These are phyloP conservation scores for Fissipunctia ypsillon DNA, from an alignment of 2,888 invertebrate genomes.

Conservation along the genomic window DNA sequence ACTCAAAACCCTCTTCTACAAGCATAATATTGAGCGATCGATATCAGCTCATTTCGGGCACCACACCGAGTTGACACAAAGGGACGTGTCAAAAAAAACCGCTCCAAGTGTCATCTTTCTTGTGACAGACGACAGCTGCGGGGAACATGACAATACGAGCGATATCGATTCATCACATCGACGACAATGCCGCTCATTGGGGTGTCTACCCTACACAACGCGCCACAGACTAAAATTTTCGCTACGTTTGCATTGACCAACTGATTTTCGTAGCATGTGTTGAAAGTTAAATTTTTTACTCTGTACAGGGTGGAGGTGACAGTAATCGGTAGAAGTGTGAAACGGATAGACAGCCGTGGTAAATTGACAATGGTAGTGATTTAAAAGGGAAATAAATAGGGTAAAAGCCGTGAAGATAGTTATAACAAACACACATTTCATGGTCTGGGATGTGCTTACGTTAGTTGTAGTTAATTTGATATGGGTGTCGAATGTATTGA, in stretches of 20 bases:
- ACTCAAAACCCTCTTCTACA: slow-evolving; percentile 83
- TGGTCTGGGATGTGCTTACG: slow-evolving; percentile 79
- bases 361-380: slow-evolving; percentile 87
- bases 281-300: slow-evolving; percentile 52
- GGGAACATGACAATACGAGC: slow-evolving; percentile 83
- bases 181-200: slow-evolving; percentile 82
- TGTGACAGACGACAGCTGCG: slow-evolving; percentile 89
- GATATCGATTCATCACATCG: slow-evolving; percentile 86
- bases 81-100: slow-evolving; percentile 85
- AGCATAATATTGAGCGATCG: slow-evolving; percentile 88
- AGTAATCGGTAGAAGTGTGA: slow-evolving; percentile 75
- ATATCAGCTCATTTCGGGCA: slow-evolving; percentile 87
- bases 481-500: slow-evolving; percentile 74
- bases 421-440: slow-evolving; percentile 89
- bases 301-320: slow-evolving; percentile 74
- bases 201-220: slow-evolving; percentile 79
- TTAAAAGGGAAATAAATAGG: slow-evolving; percentile 88
- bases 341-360: slow-evolving; percentile 84
- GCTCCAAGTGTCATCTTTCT: slow-evolving; percentile 85
- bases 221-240: slow-evolving; percentile 72
- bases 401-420: slow-evolving; percentile 86
- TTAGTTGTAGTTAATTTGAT: slow-evolving; percentile 82
- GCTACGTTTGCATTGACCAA: slow-evolving; percentile 53
- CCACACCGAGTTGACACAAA: slow-evolving; percentile 84
- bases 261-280: slow-evolving; percentile 60